Evolutionary conservation across 2,888 invertebrate genomes (phyloP), one percentile per base, ranked within the genome.

Genomic region (Drosophila mulleri): DNA sequence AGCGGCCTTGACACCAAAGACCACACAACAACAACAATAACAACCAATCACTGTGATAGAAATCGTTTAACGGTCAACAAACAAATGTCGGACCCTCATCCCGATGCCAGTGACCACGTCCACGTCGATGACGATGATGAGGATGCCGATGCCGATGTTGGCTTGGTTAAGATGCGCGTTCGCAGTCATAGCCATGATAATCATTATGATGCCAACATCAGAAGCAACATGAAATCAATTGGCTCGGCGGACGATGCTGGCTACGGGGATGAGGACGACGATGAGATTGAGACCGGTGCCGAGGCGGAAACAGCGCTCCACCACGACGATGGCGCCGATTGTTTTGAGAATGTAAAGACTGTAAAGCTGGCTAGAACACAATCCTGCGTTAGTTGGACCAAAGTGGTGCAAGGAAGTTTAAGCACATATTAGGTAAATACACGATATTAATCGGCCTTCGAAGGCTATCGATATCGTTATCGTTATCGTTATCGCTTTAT

Each of bases 351-450:
- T 47, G 69, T 79, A 52, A 89, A 89, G 86, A 88, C 85, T 83
- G 79, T 72, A 41, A 86, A 85, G 64, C 64, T 76, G 69, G 67
- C 82, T 68, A 73, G 82, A 74, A 88, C 92, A 53, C 89, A 90
- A 67, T 89, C 92, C 72, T 93, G 93, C 82, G 91, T 92, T 72
- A 93, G 92, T 82, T 93, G 93, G 92, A 91, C 90, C 53, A 91
- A 92, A 88, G 90, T 91, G 64, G 76, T 91, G 74, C 90, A 91
- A 73, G n/a, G n/a, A 92, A 90, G 66, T 92, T 92, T 70, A 92
- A 90, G 78, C 85, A 88, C 60, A 91, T 92, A 35, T 67, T 91
- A 89, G 91, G 90, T 92, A 91, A 91, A 70, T 67, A 50, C n/a
- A n/a, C 29, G 2, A n/a, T 29, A 32, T 9, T 48, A 45, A 26